Conservation (phyloP, 2,113 vertebrate species). For the Embiotoca jacksoni region DNA sequence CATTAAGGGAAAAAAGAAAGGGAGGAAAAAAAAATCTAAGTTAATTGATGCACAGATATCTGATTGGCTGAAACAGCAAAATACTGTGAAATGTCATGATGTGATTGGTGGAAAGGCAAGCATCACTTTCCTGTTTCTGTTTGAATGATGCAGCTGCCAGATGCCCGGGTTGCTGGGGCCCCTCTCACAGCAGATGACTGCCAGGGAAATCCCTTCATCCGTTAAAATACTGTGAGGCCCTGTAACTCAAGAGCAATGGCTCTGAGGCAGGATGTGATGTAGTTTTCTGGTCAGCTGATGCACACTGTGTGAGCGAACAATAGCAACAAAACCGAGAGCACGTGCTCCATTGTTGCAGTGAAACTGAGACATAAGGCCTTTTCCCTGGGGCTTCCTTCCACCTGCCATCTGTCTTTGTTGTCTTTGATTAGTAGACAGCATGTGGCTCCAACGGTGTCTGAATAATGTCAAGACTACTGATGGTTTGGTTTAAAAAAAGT, state of each 20-base stretch:
- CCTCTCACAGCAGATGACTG: slow-evolving; percentile 43
- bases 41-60: slow-evolving; percentile 5
- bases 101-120: slow-evolving; percentile 62
- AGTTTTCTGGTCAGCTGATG: slow-evolving; percentile 74
- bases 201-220: slow-evolving; percentile 70
- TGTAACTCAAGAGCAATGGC: slow-evolving; percentile 69
- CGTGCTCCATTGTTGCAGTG: slow-evolving; percentile 77
- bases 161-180: slow-evolving; percentile 39
- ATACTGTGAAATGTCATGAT: not conserved
- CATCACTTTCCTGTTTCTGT: slow-evolving; percentile 49
- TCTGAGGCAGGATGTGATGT: slow-evolving; percentile 71
- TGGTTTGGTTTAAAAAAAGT: slow-evolving; percentile 69
- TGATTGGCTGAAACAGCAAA: slow-evolving; percentile 52
- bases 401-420: slow-evolving; percentile 71
- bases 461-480: slow-evolving; percentile 40
- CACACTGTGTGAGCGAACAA: slow-evolving; percentile 72
- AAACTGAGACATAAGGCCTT: slow-evolving; percentile 80
- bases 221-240: slow-evolving; percentile 73
- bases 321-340: slow-evolving; percentile 59
- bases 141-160: slow-evolving; percentile 80
- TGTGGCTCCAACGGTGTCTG: slow-evolving; percentile 60
- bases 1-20: too few species aligned
- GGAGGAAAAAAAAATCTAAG: not conserved
- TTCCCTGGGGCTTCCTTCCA: slow-evolving; percentile 55
- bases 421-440: slow-evolving; percentile 60